Percentiles rank a stretch among this genome's conserved stretches.
phyloP scores from a whole-genome alignment of 2,888 invertebrate species.

The Drosophila kanekoi region DNA sequence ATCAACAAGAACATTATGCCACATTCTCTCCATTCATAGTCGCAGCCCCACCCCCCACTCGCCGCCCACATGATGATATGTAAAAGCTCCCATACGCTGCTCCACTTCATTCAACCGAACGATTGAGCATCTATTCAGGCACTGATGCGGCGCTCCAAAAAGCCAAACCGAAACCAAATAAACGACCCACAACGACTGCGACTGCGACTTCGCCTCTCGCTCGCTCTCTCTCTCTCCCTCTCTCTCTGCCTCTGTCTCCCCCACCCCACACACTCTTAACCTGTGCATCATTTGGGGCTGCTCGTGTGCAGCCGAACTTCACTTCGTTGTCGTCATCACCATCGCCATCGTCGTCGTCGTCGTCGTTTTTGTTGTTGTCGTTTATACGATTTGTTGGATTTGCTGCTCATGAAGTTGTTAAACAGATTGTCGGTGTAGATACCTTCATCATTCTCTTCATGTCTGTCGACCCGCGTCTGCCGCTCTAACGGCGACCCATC shows the following conservation, averaged over 20 bases:
- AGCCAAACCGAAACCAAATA: slow-evolving; percentile 68
- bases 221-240: slow-evolving; percentile 1
- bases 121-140: slow-evolving; percentile 77
- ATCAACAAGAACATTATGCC: slow-evolving; percentile 79
- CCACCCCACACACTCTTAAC: slow-evolving; percentile 15
- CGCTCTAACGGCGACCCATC: slow-evolving; percentile 25
- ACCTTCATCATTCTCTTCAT: slow-evolving; percentile 77
- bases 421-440: slow-evolving; percentile 84
- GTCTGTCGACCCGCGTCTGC: slow-evolving; percentile 40
- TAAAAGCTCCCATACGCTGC: slow-evolving; percentile 58
- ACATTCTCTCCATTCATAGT: slow-evolving; percentile 64
- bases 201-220: slow-evolving; percentile 21
- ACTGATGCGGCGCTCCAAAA: slow-evolving; percentile 60
- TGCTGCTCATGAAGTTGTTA: slow-evolving; percentile 84
- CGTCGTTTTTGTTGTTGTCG: slow-evolving; percentile 62
- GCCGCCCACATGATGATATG: background rate
- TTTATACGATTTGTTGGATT: slow-evolving; percentile 84
- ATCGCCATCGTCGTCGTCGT: slow-evolving; percentile 24
- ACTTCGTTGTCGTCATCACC: slow-evolving; percentile 39
- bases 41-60: slow-evolving; percentile 8
- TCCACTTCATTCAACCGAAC: slow-evolving; percentile 76
- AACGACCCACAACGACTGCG: slow-evolving; percentile 70
- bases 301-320: slow-evolving; percentile 51
- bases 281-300: slow-evolving; percentile 49
- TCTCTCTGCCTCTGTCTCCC: background rate